phyloP scores from a whole-genome alignment of 2,113 vertebrate genomes.

The Orthonyx spaldingii region DNA sequence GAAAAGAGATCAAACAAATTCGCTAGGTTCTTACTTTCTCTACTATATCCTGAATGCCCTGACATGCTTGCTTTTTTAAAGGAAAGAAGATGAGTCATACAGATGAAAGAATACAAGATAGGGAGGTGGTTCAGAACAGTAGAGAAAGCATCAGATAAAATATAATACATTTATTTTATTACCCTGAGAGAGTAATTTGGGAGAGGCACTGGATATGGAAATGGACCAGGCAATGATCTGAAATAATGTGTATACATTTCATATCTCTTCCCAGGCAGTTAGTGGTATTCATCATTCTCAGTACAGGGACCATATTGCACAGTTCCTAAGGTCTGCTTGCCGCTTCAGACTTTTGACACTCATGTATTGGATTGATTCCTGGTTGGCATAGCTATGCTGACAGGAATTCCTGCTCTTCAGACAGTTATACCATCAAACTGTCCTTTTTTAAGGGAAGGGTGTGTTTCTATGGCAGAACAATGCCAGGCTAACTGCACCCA shows the following conservation, averaged over 20 bases:
- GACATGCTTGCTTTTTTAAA: neutral
- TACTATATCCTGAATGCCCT: neutral
- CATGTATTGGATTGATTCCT: neutral
- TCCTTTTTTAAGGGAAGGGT: neutral
- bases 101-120: slow-evolving; percentile 29
- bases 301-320: neutral
- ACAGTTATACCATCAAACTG: neutral
- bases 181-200: neutral
- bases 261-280: neutral
- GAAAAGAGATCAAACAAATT: neutral
- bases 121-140: slow-evolving; percentile 20
- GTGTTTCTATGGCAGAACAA: neutral
- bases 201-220: neutral
- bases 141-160: neutral
- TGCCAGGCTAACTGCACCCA: neutral
- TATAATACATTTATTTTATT: slow-evolving; percentile 10
- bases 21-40: neutral
- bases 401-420: neutral
- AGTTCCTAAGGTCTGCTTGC: neutral
- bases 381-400: neutral
- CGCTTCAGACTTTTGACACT: neutral
- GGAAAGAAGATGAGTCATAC: slow-evolving; percentile 26
- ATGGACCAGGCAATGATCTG: neutral
- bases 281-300: neutral
- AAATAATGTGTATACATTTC: neutral